These are phyloP conservation scores for Phengaris arion DNA, from an alignment of 2,888 invertebrate species.

Conservation along the genomic window DNA sequence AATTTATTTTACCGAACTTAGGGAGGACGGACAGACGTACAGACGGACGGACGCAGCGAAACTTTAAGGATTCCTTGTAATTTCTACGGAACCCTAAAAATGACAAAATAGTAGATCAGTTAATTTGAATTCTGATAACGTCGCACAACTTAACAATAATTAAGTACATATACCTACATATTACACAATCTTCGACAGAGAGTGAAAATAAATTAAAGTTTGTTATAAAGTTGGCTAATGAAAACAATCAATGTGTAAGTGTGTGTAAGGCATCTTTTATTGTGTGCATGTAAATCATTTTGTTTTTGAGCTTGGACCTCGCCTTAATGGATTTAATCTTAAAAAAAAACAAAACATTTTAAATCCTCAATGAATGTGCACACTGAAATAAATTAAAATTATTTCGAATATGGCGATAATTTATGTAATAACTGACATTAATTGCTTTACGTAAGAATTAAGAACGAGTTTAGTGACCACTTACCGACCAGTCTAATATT, in stretches of 20 bases:
- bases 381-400: not conserved
- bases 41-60: too few relatives aligned
- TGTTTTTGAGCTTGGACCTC: too few relatives aligned
- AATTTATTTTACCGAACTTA: too few relatives aligned
- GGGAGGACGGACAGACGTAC: too few relatives aligned
- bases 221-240: slow-evolving; percentile 13
- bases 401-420: not conserved
- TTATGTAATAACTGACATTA: slow-evolving; percentile 3
- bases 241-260: slow-evolving; percentile 18
- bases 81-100: not conserved
- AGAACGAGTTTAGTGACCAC: not conserved
- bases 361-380: not conserved
- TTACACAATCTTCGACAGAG: slow-evolving; percentile 13
- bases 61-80: too few relatives aligned
- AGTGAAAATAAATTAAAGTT: slow-evolving; percentile 14
- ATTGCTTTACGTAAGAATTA: not conserved
- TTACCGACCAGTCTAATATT: not conserved
- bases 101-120: not conserved
- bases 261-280: too few relatives aligned
- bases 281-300: too few relatives aligned
- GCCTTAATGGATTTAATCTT: too few relatives aligned
- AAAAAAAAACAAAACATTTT: too few relatives aligned
- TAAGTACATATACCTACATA: not conserved
- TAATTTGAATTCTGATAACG: slow-evolving; percentile 11
- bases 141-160: not conserved